Base-by-base conservation (phyloP, 2,113 vertebrate species). In the Triplophysa dalaica region DNA sequence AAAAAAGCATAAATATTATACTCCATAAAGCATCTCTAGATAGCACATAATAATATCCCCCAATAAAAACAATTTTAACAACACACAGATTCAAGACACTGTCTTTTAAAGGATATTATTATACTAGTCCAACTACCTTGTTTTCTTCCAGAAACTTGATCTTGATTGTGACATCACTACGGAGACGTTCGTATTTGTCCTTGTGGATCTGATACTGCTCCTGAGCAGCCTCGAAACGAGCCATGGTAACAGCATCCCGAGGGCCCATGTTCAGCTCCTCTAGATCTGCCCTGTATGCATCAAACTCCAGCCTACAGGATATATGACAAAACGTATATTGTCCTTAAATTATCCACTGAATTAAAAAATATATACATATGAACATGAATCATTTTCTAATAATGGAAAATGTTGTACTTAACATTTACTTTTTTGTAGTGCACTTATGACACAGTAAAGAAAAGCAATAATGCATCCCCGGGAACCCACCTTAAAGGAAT, bases 101-200 rank as follows among this genome's bases (percentile, higher is more conserved):
- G 26, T 16, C 19, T 72, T 48, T 19, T 52, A 33, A 56, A 54
- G 16, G 50, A 66, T 56, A 17, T 56, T 21, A 58, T 3, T 22
- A 1, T 1, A 9, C 21, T 24, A 16, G 19, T 38, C 8, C 4
- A 0, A 2, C 22, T 8, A 97, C 97, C 95, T 98, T 98, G 88
- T 98, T 99, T 90, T 99, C 97, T 87, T 99, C 96, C 89, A 99
- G 88, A 89, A 99, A 99, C 87, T 97, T 98, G 78, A 99, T 94
- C 86, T 99, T 99, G 88, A 99, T 94, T 79, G 89, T 94, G 87
- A 98, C 96, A 1, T 99, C 97, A 0, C 94, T 96, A 7, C 97
- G 94, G 61, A 98, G 94, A 74, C 94, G 94, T 87, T 98, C 97
- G 0, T 98, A 98, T 90, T 98, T 99, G 75, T 94, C 94, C 86